Percentiles rank a stretch among this genome's conserved stretches.
Conservation (phyloP, 2,888 invertebrate genomes). For the Andrena minutula region DNA sequence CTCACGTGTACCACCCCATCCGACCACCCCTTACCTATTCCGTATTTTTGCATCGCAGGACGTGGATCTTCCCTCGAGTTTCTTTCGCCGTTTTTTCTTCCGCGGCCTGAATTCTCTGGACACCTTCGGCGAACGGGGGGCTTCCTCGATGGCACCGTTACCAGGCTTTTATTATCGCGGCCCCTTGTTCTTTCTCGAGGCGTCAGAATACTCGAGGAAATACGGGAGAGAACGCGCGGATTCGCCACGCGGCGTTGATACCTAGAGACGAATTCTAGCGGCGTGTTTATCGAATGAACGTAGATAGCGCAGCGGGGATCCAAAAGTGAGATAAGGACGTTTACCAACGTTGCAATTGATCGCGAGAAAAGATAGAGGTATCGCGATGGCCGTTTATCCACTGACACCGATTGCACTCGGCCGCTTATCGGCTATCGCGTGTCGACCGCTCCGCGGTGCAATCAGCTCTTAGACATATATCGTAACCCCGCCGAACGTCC, state of each 20-base stretch:
- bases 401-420: slow-evolving; percentile 51
- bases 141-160: background rate
- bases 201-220: background rate
- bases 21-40: slow-evolving; percentile 4
- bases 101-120: slow-evolving; percentile 31
- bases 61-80: slow-evolving; percentile 41
- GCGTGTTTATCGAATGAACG: slow-evolving; percentile 22
- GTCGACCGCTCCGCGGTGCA: slow-evolving; percentile 52
- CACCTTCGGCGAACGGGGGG: background rate
- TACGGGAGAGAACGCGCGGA: background rate
- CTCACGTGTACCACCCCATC: slow-evolving; percentile 49
- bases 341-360: slow-evolving; percentile 57
- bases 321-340: slow-evolving; percentile 49
- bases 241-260: background rate
- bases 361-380: slow-evolving; percentile 55
- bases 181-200: background rate
- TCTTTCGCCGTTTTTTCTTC: slow-evolving; percentile 8
- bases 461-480: slow-evolving; percentile 58
- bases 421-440: slow-evolving; percentile 64
- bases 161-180: background rate
- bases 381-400: slow-evolving; percentile 52
- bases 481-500: slow-evolving; percentile 62
- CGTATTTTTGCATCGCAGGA: slow-evolving; percentile 52
- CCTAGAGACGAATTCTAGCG: background rate
- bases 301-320: slow-evolving; percentile 22